Conservation (phyloP, 2,797 vertebrate species). For the Podargus strigoides region DNA sequence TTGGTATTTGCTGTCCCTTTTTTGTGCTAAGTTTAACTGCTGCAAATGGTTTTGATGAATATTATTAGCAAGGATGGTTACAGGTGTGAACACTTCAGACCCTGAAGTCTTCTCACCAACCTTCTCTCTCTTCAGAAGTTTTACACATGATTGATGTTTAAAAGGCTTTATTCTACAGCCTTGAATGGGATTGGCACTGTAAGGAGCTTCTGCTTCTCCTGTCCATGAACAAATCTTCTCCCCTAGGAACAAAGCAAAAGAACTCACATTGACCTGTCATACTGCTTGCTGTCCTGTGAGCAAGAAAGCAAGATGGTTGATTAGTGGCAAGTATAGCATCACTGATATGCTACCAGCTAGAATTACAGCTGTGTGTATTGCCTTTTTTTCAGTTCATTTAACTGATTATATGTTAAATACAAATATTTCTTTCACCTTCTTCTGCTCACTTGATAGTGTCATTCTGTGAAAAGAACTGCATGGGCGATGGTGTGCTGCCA, state of each 20-base stretch:
- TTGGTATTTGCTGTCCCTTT: not conserved
- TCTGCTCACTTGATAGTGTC: not conserved
- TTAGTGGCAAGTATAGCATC: not conserved
- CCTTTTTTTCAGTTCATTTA: not conserved
- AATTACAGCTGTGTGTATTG: not conserved
- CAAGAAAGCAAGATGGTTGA: not conserved
- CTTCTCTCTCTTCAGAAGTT: not conserved
- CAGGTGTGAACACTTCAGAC: not conserved
- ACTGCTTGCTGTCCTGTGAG: not conserved
- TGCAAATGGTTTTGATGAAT: not conserved
- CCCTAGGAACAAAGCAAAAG: not conserved
- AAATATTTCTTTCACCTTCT: not conserved
- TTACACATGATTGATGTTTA: not conserved
- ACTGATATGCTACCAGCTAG: not conserved
- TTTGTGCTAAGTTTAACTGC: not conserved
- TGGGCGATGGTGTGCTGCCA: not conserved
- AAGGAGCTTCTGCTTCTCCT: not conserved
- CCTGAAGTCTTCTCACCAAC: not conserved
- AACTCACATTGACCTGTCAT: not conserved
- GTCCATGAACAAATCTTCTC: not conserved
- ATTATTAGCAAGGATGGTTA: not conserved
- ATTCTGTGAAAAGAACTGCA: not conserved
- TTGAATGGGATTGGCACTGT: not conserved
- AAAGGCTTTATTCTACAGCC: not conserved
- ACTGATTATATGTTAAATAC: not conserved